Base-by-base conservation (phyloP, 1,140 invertebrate species). In the Drosophila azteca region DNA sequence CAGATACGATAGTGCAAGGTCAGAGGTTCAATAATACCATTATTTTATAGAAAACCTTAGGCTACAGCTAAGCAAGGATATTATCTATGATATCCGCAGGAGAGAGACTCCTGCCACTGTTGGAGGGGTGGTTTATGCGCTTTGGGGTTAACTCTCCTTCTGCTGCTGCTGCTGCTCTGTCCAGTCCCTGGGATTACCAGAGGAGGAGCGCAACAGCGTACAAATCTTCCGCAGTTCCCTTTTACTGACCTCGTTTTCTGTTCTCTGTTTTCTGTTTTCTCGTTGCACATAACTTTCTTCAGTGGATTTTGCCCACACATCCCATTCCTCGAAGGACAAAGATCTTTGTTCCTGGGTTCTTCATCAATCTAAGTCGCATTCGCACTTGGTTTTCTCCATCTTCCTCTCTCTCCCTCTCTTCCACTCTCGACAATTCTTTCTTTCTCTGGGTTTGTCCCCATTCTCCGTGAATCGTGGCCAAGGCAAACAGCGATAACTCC, bases 261-360 rank as follows among this genome's bases (percentile, higher is more conserved):
- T n/a, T n/a, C n/a, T n/a, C n/a, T 9, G 17, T 20, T 31, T 31
- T 31, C n/a, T n/a, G n/a, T 31, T 31, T 31, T 31, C n/a, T 9
- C 7, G 2, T 39, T 4, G 31, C 35, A 13, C 11, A 50, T 44
- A 58, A 44, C 64, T 50, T 57, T 69, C 45, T 3, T 20, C 20
- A 11, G 26, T 39, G 52, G 43, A 55, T 64, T 64, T 58, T 9
- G 29, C 54, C 61, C 4, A 20, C 0, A n/a, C 43, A 31, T 11
- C 6, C 20, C 13, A 15, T 65, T 24, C 50, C 9, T n/a, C 9
- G 13, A 11, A 49, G 51, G 51, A 69, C 44, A 35, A 35, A 39
- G 66, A 58, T 70, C 67, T 22, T 58, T 58, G 65, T 49, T 13
- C 35, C 11, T 31, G 24, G 64, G 51, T 51, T 68, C 64, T 69